phyloP scores from a whole-genome alignment of 2,888 invertebrate species.

The Cetonia aurata region DNA sequence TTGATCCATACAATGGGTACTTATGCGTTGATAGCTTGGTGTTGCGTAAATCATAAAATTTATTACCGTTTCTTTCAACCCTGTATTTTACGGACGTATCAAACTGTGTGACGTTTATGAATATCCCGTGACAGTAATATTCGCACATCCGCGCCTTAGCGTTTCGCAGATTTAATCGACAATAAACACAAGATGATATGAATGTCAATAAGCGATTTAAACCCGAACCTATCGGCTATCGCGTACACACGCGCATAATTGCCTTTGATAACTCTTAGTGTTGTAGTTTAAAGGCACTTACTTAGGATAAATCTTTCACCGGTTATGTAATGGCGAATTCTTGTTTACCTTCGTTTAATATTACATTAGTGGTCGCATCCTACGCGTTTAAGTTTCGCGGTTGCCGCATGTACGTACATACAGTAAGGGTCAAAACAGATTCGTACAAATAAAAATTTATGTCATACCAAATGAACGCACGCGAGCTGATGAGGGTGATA shows the following conservation, averaged over 20 bases:
- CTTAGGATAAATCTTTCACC: constrained; percentile 13
- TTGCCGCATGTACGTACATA: too few relatives aligned
- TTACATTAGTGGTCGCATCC: constrained; percentile 29
- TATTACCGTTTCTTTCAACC: background rate
- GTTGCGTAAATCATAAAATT: background rate
- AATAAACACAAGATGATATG: constrained; percentile 3
- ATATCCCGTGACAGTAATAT: constrained; percentile 9
- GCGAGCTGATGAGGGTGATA: too few relatives aligned
- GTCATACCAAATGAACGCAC: too few relatives aligned
- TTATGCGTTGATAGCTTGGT: background rate
- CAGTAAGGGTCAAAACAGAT: too few relatives aligned
- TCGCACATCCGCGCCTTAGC: background rate
- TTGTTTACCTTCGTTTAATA: constrained; percentile 30
- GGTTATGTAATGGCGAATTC: constrained; percentile 28
- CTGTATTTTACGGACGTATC: background rate
- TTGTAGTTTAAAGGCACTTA: constrained; percentile 20
- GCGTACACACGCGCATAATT: background rate
- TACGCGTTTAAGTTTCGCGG: constrained; percentile 5
- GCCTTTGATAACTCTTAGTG: constrained; percentile 6
- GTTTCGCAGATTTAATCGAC: constrained; percentile 4
- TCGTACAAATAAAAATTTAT: too few relatives aligned
- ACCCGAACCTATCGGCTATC: background rate
- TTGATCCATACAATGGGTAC: too few relatives aligned
- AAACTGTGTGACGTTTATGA: constrained; percentile 10
- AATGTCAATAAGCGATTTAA: constrained; percentile 20